Evolutionary conservation across 2,797 vertebrate species (phyloP).

Genomic region (Astyanax mexicanus): DNA sequence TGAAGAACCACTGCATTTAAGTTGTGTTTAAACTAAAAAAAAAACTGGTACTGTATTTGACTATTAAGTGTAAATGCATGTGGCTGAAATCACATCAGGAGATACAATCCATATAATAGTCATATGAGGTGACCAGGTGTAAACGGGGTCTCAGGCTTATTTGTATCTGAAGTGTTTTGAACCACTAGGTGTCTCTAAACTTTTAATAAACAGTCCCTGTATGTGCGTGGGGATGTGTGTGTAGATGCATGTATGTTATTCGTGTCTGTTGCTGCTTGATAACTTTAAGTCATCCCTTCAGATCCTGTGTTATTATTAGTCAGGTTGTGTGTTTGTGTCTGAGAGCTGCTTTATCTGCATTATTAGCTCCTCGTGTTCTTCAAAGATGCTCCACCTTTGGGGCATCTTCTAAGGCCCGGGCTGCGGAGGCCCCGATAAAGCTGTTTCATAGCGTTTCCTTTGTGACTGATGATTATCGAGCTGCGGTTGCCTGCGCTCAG

Average conservation of each 20-base stretch:
- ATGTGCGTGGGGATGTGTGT: neutral
- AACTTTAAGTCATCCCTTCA: neutral
- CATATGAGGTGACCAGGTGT: no score
- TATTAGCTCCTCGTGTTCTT: conserved; percentile 22
- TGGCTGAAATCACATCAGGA: no score
- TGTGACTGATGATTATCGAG: conserved; percentile 43
- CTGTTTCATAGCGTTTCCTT: conserved; percentile 33
- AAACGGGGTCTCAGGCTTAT: no score
- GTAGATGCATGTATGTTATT: neutral
- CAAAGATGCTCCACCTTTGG: conserved; percentile 14
- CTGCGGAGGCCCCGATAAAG: conserved; percentile 2
- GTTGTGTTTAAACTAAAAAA: no score
- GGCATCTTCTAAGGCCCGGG: neutral
- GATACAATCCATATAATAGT: no score
- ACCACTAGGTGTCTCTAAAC: no score
- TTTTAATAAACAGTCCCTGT: no score
- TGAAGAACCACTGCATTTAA: no score
- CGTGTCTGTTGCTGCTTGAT: neutral
- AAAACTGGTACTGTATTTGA: no score
- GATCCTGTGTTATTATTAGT: conserved; percentile 2
- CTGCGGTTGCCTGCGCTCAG: neutral
- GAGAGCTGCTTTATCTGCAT: neutral
- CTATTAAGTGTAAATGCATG: no score
- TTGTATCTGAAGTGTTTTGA: no score
- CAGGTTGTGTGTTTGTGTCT: neutral